These are phyloP conservation scores for Ataeniobius toweri DNA, from an alignment of 2,797 vertebrate genomes.

Conservation along the genomic window DNA sequence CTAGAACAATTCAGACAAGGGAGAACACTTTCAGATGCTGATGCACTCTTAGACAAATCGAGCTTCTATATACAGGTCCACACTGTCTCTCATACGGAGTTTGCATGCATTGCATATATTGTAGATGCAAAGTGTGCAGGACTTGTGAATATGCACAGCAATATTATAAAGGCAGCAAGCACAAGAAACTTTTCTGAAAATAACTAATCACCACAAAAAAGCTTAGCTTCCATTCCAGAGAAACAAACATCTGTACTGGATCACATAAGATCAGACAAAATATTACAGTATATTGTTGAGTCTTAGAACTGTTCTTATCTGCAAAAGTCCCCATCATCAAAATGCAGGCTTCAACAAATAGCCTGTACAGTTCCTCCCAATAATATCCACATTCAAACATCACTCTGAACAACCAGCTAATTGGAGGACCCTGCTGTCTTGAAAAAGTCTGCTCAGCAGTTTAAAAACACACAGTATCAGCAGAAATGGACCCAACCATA, in stretches of 20 bases:
- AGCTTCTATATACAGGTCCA: neutral
- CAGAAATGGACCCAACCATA: slow-evolving; percentile 58
- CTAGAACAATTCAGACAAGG: slow-evolving; percentile 41
- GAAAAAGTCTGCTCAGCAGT: slow-evolving; percentile 67
- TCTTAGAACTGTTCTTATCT: slow-evolving; percentile 23
- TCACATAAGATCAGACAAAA: neutral
- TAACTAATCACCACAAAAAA: slow-evolving; percentile 2
- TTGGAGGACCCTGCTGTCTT: slow-evolving; percentile 63
- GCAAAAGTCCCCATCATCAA: slow-evolving; percentile 25
- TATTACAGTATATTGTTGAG: neutral
- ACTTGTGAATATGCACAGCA: neutral
- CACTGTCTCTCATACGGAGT: too few species aligned
- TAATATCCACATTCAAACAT: slow-evolving; percentile 55
- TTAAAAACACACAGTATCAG: slow-evolving; percentile 61
- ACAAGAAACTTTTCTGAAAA: slow-evolving; percentile 5
- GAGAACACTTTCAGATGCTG: slow-evolving; percentile 24
- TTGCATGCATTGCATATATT: neutral
- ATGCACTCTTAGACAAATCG: slow-evolving; percentile 23
- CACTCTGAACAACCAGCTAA: slow-evolving; percentile 56
- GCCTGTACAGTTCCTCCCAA: slow-evolving; percentile 37
- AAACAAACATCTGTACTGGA: slow-evolving; percentile 1
- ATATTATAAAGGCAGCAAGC: slow-evolving; percentile 29
- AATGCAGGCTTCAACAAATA: slow-evolving; percentile 31
- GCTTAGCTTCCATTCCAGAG: slow-evolving; percentile 13
- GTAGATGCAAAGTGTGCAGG: slow-evolving; percentile 1